Conservation (phyloP, 2,797 vertebrate species). For the Hafferia zeledoni region DNA sequence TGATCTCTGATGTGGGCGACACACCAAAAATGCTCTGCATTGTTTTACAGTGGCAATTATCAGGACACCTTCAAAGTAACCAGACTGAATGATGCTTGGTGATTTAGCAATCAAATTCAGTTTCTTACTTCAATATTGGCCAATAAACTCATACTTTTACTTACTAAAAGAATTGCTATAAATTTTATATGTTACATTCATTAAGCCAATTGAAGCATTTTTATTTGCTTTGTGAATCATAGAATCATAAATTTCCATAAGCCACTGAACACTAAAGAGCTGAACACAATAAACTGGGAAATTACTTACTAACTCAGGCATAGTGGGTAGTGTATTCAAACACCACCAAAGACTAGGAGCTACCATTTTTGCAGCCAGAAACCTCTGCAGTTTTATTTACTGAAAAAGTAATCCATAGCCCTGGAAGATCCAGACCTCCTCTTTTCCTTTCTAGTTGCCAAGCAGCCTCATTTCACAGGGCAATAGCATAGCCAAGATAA, state of each 20-base stretch:
- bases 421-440: not conserved
- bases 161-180: constrained; percentile 18
- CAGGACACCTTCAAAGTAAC: not conserved
- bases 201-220: constrained; percentile 2
- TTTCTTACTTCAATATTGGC: not conserved
- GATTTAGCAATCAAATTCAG: not conserved
- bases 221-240: constrained; percentile 26
- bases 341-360: not conserved
- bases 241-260: constrained; percentile 4
- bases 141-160: constrained; percentile 14
- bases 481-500: not conserved
- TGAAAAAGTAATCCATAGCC: not conserved
- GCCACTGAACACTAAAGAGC: not conserved
- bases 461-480: not conserved
- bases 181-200: not conserved
- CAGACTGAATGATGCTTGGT: not conserved
- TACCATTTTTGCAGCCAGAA: not conserved
- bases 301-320: not conserved
- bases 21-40: not conserved
- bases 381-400: not conserved
- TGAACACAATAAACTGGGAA: not conserved
- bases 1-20: not conserved
- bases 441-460: not conserved
- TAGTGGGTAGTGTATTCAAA: not conserved
- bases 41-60: not conserved